Evolutionary conservation across 2,888 invertebrate species (phyloP).

Genomic region (Augiades crinisus): DNA sequence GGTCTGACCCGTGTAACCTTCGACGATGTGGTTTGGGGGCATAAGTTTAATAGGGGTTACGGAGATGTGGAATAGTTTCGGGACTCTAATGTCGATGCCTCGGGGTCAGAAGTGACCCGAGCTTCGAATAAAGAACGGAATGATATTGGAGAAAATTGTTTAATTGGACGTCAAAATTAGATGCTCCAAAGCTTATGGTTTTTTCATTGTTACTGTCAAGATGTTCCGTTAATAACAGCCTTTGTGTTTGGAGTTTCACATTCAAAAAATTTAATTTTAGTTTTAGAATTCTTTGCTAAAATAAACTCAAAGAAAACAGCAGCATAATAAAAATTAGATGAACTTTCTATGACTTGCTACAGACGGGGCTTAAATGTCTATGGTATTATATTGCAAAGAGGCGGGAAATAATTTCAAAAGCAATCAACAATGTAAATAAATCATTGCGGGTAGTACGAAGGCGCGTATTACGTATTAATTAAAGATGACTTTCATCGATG

Average conservation of each 20-base stretch:
- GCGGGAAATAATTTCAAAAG: constrained; percentile 25
- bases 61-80: constrained; percentile 57
- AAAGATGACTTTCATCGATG: constrained; percentile 19
- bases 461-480: constrained; percentile 21
- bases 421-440: constrained; percentile 24
- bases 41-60: constrained; percentile 76
- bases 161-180: constrained; percentile 75
- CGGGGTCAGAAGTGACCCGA: constrained; percentile 65
- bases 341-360: background rate
- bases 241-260: no score
- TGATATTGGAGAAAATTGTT: constrained; percentile 78
- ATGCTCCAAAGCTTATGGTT: constrained; percentile 49
- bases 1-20: constrained; percentile 55
- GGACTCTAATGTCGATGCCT: constrained; percentile 69
- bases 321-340: no score
- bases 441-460: constrained; percentile 7
- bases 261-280: background rate
- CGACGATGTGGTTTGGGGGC: constrained; percentile 68
- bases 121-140: constrained; percentile 58
- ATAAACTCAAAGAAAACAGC: no score
- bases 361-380: background rate
- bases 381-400: constrained; percentile 6
- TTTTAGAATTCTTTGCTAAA: background rate
- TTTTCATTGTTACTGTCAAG: constrained; percentile 44
- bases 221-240: constrained; percentile 5